These are phyloP conservation scores for Ctenochaetus hawaiiensis DNA, from an alignment of 2,797 vertebrate species.

Conservation along the genomic window DNA sequence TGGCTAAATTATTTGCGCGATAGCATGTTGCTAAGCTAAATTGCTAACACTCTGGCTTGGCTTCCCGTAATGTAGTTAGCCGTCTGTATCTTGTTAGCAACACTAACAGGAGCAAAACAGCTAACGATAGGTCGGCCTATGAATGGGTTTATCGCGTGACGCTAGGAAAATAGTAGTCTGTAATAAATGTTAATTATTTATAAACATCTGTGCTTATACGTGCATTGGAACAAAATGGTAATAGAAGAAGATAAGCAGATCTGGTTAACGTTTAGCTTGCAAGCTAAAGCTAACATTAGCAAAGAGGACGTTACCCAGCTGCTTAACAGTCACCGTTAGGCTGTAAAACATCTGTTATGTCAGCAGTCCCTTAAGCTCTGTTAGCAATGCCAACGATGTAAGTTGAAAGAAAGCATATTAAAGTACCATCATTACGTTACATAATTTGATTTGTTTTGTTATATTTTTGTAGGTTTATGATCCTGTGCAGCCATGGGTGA, in stretches of 20 bases:
- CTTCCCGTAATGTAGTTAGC: slow-evolving; percentile 19
- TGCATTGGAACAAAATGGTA: not conserved
- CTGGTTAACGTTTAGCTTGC: slow-evolving; percentile 13
- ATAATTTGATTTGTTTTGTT: not conserved
- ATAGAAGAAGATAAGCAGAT: not conserved
- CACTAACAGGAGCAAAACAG: slow-evolving; percentile 39
- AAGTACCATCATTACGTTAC: not conserved
- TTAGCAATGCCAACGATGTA: not conserved
- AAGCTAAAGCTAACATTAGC: slow-evolving; percentile 50
- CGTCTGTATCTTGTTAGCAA: not conserved
- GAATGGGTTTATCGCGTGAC: not conserved
- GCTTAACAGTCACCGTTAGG: not conserved
- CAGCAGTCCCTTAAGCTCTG: not conserved
- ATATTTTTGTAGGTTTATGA: slow-evolving; percentile 74
- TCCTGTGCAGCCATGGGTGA: slow-evolving; percentile 94
- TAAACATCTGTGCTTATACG: not conserved
- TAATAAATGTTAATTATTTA: not conserved
- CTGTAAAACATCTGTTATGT: not conserved
- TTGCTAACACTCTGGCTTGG: slow-evolving; percentile 29
- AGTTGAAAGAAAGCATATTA: fast-evolving
- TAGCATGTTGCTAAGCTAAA: slow-evolving; percentile 55
- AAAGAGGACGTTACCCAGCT: slow-evolving; percentile 16
- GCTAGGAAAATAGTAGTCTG: fast-evolving
- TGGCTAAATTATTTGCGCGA: slow-evolving; percentile 17
- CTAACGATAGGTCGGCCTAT: not conserved